Percentiles rank a stretch among this genome's conserved stretches.
These are phyloP conservation scores for Rhyacichthys aspro DNA, from an alignment of 2,797 vertebrate species.

Conservation along the genomic window DNA sequence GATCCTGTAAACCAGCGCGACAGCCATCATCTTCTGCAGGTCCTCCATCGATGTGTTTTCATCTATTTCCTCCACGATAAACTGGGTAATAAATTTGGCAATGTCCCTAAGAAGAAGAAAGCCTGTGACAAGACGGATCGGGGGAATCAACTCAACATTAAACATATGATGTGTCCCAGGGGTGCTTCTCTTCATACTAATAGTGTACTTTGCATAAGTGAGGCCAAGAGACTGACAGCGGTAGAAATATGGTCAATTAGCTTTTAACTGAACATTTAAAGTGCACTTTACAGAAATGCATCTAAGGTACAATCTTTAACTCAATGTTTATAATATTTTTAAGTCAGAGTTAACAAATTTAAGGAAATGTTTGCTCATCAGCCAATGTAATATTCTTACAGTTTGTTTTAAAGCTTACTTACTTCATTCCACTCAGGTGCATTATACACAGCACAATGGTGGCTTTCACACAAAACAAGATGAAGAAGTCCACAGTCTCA, in stretches of 20 bases:
- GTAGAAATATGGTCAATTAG: neutral
- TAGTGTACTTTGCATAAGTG: neutral
- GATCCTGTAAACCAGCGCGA: constrained; percentile 93
- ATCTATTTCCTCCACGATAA: constrained; percentile 96
- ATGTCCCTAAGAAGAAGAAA: constrained; percentile 86
- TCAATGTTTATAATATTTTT: no score
- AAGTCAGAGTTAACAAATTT: no score
- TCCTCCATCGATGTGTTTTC: constrained; percentile 97
- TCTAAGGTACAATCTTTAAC: no score
- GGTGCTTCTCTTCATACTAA: neutral
- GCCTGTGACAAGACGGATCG: constrained; percentile 1
- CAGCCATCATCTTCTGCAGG: constrained; percentile 95
- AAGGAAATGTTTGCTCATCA: no score
- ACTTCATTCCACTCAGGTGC: constrained; percentile 97
- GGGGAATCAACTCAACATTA: neutral
- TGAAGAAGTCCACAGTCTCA: constrained; percentile 95
- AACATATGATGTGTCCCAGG: neutral
- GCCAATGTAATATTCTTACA: no score
- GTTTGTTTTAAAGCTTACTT: constrained; percentile 35
- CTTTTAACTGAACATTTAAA: neutral
- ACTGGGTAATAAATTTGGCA: constrained; percentile 93
- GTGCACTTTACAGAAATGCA: no score
- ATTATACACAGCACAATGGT: constrained; percentile 93
- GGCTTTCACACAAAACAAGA: constrained; percentile 95
- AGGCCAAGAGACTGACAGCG: neutral